Evolutionary conservation across 2,113 vertebrate genomes (phyloP).

Genomic region (Aptenodytes forsteri): DNA sequence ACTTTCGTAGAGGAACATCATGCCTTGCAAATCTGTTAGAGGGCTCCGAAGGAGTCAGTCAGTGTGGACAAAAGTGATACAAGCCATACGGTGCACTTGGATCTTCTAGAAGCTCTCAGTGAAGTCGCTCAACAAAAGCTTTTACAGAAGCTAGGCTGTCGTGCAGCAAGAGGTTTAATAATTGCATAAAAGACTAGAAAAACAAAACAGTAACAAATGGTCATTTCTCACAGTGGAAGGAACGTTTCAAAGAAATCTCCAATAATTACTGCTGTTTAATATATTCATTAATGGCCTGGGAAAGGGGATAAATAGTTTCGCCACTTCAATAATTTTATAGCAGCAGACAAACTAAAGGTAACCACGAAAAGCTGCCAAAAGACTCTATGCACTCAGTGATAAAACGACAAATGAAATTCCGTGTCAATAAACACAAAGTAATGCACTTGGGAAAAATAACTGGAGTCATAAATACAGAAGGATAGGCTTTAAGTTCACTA

Average conservation of each 20-base stretch:
- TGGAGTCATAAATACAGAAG: neutral
- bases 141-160: neutral
- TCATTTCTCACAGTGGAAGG: neutral
- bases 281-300: neutral
- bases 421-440: neutral
- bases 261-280: neutral
- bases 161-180: neutral
- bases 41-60: neutral
- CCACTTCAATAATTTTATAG: neutral
- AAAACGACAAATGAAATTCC: neutral
- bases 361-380: neutral
- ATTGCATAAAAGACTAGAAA: neutral
- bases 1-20: neutral
- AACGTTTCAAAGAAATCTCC: neutral
- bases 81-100: fast-evolving
- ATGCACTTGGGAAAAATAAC: neutral
- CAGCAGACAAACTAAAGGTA: neutral
- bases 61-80: fast-evolving
- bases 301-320: neutral
- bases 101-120: neutral
- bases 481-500: neutral
- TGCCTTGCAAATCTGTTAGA: neutral
- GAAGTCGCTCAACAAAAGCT: neutral
- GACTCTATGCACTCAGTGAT: neutral
- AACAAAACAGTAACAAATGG: neutral